A percentile compares a stretch with the other conserved stretches of the same genome.
These are phyloP conservation scores for Drosophila lutescens DNA, from an alignment of 2,888 invertebrate genomes.

Conservation along the genomic window DNA sequence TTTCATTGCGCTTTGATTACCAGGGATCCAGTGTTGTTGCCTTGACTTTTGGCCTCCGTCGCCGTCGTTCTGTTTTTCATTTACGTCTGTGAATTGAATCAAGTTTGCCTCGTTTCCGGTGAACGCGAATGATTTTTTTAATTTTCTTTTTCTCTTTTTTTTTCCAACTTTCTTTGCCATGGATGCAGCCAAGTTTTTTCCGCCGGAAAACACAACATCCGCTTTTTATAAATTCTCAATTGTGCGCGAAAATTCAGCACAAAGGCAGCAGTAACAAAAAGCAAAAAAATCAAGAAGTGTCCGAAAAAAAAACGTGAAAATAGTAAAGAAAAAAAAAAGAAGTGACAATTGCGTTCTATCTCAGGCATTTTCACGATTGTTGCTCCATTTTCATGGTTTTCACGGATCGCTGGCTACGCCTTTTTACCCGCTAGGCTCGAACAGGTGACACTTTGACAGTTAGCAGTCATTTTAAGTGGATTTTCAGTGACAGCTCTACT, in stretches of 20 bases:
- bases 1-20: conserved; percentile 63
- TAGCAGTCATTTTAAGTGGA: conserved; percentile 72
- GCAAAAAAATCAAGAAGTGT: conserved; percentile 12
- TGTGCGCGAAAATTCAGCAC: conserved; percentile 51
- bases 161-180: conserved; percentile 25
- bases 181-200: conserved; percentile 70
- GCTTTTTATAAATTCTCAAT: conserved; percentile 75
- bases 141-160: conserved; percentile 9
- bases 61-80: conserved; percentile 67
- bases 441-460: conserved; percentile 72
- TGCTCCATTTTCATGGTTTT: conserved; percentile 42
- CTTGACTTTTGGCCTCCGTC: conserved; percentile 47
- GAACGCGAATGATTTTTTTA: conserved; percentile 28
- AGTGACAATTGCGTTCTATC: conserved; percentile 49
- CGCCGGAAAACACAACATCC: conserved; percentile 75
- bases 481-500: conserved; percentile 59
- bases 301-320: background rate
- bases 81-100: conserved; percentile 72
- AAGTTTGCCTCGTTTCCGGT: conserved; percentile 70
- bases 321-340: conserved; percentile 18
- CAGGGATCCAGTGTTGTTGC: conserved; percentile 34
- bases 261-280: conserved; percentile 10
- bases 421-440: conserved; percentile 35
- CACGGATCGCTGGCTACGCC: conserved; percentile 24
- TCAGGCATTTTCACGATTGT: conserved; percentile 58